Base-by-base conservation (phyloP, 2,797 vertebrate genomes). In the Danio tinwini region DNA sequence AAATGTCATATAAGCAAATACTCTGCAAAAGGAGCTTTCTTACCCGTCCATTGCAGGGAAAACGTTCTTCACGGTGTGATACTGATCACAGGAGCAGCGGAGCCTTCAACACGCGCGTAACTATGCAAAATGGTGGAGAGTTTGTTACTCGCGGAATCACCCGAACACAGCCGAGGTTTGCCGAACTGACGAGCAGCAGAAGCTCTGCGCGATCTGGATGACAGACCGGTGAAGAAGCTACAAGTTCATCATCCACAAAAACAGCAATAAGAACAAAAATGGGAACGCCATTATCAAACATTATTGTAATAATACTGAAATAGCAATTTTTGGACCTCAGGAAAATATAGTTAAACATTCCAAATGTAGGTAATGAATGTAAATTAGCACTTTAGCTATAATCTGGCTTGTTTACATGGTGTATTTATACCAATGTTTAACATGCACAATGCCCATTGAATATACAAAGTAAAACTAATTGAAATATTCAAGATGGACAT, bases 1-100 rank as follows among this genome's bases (percentile, higher is more conserved):
- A 61, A 39, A 1, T 64, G 87, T 1, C 10, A 29, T 8, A 39
- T 39, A 21, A 37, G 5, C 21, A 16, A 0, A 16, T 45, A 58
- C 37, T 53, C 2, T 44, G 11, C 56, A 17, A 40, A 16, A 4
- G 40, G 45, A 37, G 17, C 7, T 17, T 29, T 67, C 95, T 81
- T 92, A 96, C 95, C 95, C 94, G 95, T 96, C 95, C 95, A 96
- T 96, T 91, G 93, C 94, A 91, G 90, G 89, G 87, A 89, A 91
- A 92, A 85, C 86, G 90, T 89, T 90, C 87, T 91, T 88, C 90
- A 90, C 86, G 86, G 78, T 89, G 82, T 83, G 85, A 82, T 83
- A 88, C 49, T 83, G 74, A 53, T 63, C 82, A 39, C 89, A 74
- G 53, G n/a, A 74, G 40, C 50, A 72, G 90, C 90, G 87, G 85